These are phyloP conservation scores for Clostera curtula DNA, from an alignment of 2,888 invertebrate genomes.

Conservation along the genomic window DNA sequence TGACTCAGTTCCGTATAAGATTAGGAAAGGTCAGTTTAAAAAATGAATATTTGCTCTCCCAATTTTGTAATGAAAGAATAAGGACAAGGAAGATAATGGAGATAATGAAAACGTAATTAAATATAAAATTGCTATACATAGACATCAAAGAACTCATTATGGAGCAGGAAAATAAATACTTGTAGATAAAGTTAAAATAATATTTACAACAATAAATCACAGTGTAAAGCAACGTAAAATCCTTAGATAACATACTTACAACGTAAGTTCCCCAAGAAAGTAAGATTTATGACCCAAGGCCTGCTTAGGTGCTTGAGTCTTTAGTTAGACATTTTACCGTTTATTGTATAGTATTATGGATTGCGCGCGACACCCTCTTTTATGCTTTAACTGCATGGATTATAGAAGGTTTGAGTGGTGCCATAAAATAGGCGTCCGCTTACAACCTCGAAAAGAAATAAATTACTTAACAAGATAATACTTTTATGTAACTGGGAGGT, in stretches of 20 bases:
- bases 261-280: constrained; percentile 33
- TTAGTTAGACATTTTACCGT: constrained; percentile 50
- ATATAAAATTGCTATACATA: constrained; percentile 21
- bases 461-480: constrained; percentile 73
- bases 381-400: constrained; percentile 60
- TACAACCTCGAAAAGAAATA: constrained; percentile 69
- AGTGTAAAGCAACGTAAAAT: constrained; percentile 25
- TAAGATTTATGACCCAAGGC: constrained; percentile 49
- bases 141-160: constrained; percentile 16
- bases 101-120: constrained; percentile 20
- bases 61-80: constrained; percentile 15
- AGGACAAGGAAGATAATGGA: constrained; percentile 17
- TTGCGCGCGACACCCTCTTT: constrained; percentile 59
- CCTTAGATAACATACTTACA: constrained; percentile 23
- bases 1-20: constrained; percentile 46
- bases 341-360: constrained; percentile 59
- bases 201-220: constrained; percentile 22
- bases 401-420: constrained; percentile 67
- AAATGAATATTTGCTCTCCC: constrained; percentile 24
- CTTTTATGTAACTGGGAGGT: constrained; percentile 67
- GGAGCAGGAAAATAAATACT: constrained; percentile 16
- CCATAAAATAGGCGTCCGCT: constrained; percentile 65
- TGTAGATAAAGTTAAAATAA: constrained; percentile 14
- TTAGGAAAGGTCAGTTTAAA: constrained; percentile 40
- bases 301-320: constrained; percentile 50